Percentiles rank a stretch among this genome's conserved stretches.
phyloP scores from a whole-genome alignment of 2,797 vertebrate species.

The Ceryle rudis region DNA sequence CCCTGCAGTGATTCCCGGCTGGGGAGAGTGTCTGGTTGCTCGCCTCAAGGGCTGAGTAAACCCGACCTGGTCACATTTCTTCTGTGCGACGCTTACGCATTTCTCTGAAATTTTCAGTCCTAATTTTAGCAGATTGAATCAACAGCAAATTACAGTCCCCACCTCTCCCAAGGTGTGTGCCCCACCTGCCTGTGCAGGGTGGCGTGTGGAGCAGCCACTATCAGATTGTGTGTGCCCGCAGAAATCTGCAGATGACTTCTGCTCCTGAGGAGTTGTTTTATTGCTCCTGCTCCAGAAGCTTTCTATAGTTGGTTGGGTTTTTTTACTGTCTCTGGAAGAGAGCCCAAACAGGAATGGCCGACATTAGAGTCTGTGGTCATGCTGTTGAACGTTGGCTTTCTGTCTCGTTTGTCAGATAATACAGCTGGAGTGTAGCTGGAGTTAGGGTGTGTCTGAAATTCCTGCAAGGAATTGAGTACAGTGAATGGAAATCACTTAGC shows the following conservation, averaged over 20 bases:
- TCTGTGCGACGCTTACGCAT: accelerated
- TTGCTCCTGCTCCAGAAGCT: neutral
- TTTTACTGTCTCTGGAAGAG: neutral
- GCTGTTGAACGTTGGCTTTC: neutral
- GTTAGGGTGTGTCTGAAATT: neutral
- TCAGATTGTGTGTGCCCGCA: too few species aligned
- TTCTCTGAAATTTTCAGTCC: neutral
- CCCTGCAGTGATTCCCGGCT: neutral
- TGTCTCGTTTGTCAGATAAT: neutral
- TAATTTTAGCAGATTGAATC: neutral
- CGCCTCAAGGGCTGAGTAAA: accelerated
- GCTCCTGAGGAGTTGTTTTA: neutral
- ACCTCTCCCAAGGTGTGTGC: neutral
- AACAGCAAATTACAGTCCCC: too few species aligned
- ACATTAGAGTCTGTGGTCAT: too few species aligned
- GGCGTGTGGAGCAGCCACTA: accelerated
- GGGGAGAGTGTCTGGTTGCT: neutral
- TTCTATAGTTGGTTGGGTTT: neutral
- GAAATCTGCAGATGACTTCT: neutral
- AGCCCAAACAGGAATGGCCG: neutral
- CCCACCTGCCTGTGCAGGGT: neutral
- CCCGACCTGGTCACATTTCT: accelerated
- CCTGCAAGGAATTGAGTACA: neutral
- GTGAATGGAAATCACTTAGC: neutral
- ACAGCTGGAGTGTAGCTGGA: neutral